phyloP scores from a whole-genome alignment of 35 echinoderm and acorn worm species.

The Acanthaster planci region DNA sequence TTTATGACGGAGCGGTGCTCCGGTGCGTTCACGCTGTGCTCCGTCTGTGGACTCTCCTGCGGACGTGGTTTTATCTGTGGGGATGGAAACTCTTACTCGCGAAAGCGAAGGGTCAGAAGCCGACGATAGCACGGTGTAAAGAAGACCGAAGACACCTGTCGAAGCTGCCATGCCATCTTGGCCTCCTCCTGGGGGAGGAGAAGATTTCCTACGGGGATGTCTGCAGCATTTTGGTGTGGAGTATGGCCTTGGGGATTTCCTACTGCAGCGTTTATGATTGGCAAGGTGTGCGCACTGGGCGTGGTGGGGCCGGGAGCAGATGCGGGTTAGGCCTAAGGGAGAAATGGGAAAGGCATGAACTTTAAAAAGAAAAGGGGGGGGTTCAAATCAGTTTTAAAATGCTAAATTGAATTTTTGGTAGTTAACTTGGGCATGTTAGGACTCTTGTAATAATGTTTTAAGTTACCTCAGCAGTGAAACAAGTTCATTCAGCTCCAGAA shows the following conservation, averaged over 20 bases:
- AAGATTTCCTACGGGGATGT: conserved; percentile 36
- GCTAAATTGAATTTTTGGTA: no score
- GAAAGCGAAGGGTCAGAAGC: conserved; percentile 11
- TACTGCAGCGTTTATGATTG: conserved; percentile 41
- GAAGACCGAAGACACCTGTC: conserved; percentile 7
- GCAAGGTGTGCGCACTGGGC: neutral
- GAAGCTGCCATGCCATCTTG: conserved; percentile 31
- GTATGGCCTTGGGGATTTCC: conserved; percentile 34
- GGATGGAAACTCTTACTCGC: neutral
- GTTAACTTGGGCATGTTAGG: no score
- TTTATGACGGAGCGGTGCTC: conserved; percentile 31
- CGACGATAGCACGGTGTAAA: neutral
- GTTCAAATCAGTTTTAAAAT: no score
- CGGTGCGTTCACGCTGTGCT: conserved; percentile 6
- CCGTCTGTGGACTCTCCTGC: neutral
- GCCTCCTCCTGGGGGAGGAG: conserved; percentile 4
- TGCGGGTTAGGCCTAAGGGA: no score
- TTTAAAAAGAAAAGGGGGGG: no score
- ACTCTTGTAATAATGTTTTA: no score
- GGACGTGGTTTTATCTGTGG: conserved; percentile 21
- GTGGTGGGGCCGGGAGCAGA: neutral
- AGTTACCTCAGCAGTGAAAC: no score
- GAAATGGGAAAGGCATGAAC: no score
- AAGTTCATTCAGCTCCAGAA: no score
- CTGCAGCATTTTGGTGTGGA: conserved; percentile 29